A percentile compares a stretch with the other conserved stretches of the same genome.
Conservation (phyloP, 92 coral and sea anemone species). For the Parazoanthus atlanticus region DNA sequence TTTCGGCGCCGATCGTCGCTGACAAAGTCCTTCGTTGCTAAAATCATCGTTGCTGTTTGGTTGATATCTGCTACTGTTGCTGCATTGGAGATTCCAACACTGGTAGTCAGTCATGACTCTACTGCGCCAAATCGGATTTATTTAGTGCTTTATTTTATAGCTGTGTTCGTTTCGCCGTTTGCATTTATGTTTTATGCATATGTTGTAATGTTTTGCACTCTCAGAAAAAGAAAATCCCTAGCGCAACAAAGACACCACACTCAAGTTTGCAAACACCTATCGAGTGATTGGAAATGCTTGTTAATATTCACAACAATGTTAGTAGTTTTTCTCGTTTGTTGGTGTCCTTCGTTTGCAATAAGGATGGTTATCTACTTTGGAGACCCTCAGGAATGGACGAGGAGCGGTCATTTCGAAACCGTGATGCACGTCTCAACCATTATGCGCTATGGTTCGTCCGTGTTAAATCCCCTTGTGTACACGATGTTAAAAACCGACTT, state of each 20-base stretch:
- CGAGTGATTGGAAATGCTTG: constrained; percentile 32
- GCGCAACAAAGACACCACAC: background rate
- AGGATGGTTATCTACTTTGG: background rate
- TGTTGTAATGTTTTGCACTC: constrained; percentile 21
- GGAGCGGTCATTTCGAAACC: background rate
- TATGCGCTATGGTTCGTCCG: constrained; percentile 10
- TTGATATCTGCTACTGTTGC: background rate
- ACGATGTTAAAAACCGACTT: constrained; percentile 34
- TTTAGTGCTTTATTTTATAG: background rate
- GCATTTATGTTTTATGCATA: constrained; percentile 14
- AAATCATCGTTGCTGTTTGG: constrained; percentile 12
- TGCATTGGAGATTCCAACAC: background rate
- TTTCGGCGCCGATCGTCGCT: background rate
- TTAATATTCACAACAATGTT: constrained; percentile 20
- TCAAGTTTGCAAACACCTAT: background rate
- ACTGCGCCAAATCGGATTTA: background rate
- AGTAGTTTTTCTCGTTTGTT: constrained; percentile 12
- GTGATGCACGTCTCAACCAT: background rate
- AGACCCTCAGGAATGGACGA: background rate
- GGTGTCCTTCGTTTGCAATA: constrained; percentile 1
- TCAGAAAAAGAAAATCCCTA: background rate
- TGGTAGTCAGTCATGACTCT: background rate
- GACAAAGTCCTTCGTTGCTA: constrained; percentile 6
- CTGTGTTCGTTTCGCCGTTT: constrained; percentile 22
- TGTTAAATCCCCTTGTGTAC: constrained; percentile 24